phyloP scores from a whole-genome alignment of 2,797 vertebrate genomes.

The Enteromius unitaeniatus region DNA sequence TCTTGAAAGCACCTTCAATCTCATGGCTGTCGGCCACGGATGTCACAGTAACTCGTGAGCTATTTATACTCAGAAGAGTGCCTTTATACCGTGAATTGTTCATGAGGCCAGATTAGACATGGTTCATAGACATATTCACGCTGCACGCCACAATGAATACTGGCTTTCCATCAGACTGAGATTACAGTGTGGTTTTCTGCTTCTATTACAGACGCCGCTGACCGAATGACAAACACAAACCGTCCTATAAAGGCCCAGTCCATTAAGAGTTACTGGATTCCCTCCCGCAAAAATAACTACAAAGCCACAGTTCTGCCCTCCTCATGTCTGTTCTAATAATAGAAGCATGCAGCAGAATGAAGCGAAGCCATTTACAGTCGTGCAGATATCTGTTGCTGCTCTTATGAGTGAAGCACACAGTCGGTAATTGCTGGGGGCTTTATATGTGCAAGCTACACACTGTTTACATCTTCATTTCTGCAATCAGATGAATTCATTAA shows the following conservation, averaged over 20 bases:
- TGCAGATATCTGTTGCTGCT: constrained; percentile 77
- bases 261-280: constrained; percentile 84
- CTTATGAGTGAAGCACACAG: constrained; percentile 2
- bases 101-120: constrained; percentile 61
- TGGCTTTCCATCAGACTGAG: constrained; percentile 56
- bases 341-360: constrained; percentile 77
- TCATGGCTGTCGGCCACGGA: constrained; percentile 3
- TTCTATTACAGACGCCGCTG: constrained; percentile 46
- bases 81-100: constrained; percentile 49
- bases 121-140: constrained; percentile 56
- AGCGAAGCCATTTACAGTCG: constrained; percentile 79
- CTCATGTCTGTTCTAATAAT: constrained; percentile 80
- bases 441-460: constrained; percentile 34
- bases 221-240: constrained; percentile 56
- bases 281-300: constrained; percentile 80
- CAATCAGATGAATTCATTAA: background rate
- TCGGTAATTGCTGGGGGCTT: constrained; percentile 62
- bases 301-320: constrained; percentile 77
- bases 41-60: constrained; percentile 55
- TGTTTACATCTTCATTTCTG: background rate
- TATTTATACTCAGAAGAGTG: constrained; percentile 29
- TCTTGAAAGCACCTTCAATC: constrained; percentile 13
- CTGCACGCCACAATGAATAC: constrained; percentile 25
- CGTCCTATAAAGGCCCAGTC: constrained; percentile 67
- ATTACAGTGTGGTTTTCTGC: constrained; percentile 35